Evolutionary conservation across 2,113 vertebrate species (phyloP).

Genomic region (Gallinago media): DNA sequence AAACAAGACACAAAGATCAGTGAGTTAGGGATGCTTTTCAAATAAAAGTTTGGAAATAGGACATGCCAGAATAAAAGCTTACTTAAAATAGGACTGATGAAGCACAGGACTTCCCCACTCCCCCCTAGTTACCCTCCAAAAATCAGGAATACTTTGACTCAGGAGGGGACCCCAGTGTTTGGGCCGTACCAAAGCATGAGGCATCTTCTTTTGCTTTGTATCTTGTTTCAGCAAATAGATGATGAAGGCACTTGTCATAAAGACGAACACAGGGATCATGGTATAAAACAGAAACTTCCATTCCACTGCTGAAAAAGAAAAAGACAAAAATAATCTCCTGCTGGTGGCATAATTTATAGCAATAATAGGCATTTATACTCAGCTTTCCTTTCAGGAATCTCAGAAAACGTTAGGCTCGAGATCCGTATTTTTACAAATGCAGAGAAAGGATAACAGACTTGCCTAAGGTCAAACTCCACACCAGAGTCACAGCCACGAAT

Average conservation of each 20-base stretch:
- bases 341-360: background rate
- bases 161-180: background rate
- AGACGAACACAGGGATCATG: background rate
- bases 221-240: background rate
- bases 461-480: background rate
- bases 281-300: background rate
- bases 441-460: background rate
- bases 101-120: background rate
- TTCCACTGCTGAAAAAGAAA: background rate
- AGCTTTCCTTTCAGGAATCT: background rate
- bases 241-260: background rate
- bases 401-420: background rate
- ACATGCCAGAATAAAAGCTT: background rate
- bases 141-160: background rate
- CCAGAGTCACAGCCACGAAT: background rate
- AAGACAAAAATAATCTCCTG: background rate
- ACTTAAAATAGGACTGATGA: background rate
- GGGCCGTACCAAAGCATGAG: slow-evolving; percentile 46
- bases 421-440: background rate
- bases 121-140: background rate
- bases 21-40: background rate
- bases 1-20: background rate
- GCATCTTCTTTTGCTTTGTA: background rate
- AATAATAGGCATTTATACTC: background rate
- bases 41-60: background rate